Conservation (phyloP, 2,888 invertebrate genomes). For the Rotaria macrura region DNA sequence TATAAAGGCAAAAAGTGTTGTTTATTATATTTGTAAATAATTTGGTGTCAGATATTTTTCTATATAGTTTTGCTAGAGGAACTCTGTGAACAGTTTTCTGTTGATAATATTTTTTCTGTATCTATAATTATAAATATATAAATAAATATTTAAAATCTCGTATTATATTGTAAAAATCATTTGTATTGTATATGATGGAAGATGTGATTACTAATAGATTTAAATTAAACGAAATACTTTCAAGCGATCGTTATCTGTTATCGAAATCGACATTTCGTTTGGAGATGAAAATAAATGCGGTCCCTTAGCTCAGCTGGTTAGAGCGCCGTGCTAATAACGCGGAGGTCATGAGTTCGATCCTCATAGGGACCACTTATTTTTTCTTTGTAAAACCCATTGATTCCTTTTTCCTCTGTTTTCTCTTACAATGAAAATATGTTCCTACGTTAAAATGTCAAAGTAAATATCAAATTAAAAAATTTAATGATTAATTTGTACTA, state of each 20-base stretch:
- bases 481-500: no score
- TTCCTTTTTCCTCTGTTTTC: not conserved
- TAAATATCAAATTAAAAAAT: no score
- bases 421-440: not conserved
- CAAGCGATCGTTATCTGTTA: no score
- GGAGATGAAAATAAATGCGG: not conserved
- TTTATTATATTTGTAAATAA: not conserved
- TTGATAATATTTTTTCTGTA: no score
- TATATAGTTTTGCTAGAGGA: not conserved
- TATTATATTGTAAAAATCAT: no score
- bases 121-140: no score
- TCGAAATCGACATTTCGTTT: not conserved
- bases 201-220: no score
- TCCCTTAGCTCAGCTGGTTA: conserved; percentile 10
- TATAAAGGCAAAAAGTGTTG: not conserved
- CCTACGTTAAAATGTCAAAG: no score
- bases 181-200: no score
- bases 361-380: not conserved
- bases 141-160: no score
- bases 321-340: conserved; percentile 15
- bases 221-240: no score
- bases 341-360: conserved; percentile 15
- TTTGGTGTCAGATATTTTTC: not conserved
- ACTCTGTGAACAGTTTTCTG: no score
- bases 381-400: not conserved